phyloP scores from a whole-genome alignment of 1,140 invertebrate species.

The Nautilus pompilius region DNA sequence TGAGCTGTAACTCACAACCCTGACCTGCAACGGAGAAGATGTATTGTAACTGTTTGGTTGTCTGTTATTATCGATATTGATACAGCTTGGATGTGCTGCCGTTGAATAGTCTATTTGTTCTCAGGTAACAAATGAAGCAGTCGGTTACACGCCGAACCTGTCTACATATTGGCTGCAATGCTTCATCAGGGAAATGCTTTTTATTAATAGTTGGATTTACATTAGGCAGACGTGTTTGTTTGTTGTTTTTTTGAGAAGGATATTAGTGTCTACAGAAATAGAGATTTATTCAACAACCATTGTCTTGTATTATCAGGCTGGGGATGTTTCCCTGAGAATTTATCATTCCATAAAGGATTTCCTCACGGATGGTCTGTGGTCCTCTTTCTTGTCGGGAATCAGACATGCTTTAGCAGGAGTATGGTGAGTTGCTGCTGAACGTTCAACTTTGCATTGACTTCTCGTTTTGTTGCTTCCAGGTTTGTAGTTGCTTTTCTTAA shows the following conservation, averaged over 20 bases:
- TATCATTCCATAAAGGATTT: conserved; percentile 19
- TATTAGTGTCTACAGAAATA: not conserved
- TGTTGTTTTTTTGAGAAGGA: not conserved
- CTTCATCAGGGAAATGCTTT: not conserved
- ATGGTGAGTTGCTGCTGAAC: conserved; percentile 25
- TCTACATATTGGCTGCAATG: not conserved
- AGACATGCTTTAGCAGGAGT: conserved; percentile 33
- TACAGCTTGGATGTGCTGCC: too few species aligned
- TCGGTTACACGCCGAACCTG: not conserved
- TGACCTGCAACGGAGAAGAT: too few species aligned
- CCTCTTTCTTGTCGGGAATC: conserved; percentile 23
- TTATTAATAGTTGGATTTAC: too few species aligned
- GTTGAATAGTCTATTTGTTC: too few species aligned
- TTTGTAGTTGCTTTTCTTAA: too few species aligned
- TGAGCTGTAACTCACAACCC: too few species aligned
- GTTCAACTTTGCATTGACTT: too few species aligned
- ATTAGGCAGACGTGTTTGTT: too few species aligned
- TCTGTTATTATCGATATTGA: too few species aligned
- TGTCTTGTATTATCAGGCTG: conserved; percentile 15
- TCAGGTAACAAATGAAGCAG: not conserved
- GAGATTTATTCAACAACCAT: not conserved
- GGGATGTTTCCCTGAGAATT: conserved; percentile 23
- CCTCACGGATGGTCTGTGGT: conserved; percentile 20
- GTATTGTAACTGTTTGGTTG: too few species aligned
- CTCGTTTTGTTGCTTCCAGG: too few species aligned